Evolutionary conservation across 2,888 invertebrate genomes (phyloP).

Genomic region (Hirtodrosophila trivittata): DNA sequence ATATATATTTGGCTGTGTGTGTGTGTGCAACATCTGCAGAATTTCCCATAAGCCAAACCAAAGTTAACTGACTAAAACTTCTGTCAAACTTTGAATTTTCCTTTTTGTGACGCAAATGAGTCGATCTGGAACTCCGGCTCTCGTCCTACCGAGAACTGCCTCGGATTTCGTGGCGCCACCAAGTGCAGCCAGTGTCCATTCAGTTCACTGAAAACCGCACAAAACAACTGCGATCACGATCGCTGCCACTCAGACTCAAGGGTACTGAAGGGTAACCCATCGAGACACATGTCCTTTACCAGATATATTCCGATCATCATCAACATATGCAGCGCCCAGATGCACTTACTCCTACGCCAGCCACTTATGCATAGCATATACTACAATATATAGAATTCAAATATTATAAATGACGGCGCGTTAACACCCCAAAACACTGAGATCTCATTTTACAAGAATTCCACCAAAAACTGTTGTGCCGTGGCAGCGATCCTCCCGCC

Average conservation of each 20-base stretch:
- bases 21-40: constrained; percentile 45
- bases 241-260: constrained; percentile 40
- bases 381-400: constrained; percentile 26
- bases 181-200: constrained; percentile 55
- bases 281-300: constrained; percentile 2
- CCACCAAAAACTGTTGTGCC: constrained; percentile 51
- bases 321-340: constrained; percentile 21
- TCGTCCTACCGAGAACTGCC: background rate
- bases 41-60: constrained; percentile 46
- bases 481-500: constrained; percentile 14
- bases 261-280: background rate
- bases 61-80: constrained; percentile 1
- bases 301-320: background rate
- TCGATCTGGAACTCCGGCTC: background rate
- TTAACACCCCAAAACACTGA: constrained; percentile 74
- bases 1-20: constrained; percentile 21
- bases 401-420: constrained; percentile 78
- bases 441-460: constrained; percentile 79
- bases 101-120: too few species aligned
- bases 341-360: constrained; percentile 8
- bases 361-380: constrained; percentile 18
- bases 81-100: background rate
- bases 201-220: constrained; percentile 9
- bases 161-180: constrained; percentile 68
- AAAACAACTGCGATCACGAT: constrained; percentile 40